Conservation (phyloP, 2,888 invertebrate genomes). For the Pyrocoelia pectoralis region DNA sequence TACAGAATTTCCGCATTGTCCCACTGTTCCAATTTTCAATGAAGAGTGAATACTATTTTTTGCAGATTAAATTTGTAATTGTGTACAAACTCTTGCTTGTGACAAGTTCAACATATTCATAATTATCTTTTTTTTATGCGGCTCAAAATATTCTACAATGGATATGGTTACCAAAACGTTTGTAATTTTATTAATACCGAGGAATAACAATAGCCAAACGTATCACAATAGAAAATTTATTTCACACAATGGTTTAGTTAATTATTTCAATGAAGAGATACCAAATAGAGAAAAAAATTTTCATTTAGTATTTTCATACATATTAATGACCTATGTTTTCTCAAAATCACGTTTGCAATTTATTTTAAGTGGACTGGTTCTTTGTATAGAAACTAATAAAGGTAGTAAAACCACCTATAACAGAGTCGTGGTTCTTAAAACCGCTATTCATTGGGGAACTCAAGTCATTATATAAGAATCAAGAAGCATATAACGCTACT, state of each 20-base stretch:
- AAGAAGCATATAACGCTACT: constrained; percentile 21
- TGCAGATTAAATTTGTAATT: not conserved
- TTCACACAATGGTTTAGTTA: not conserved
- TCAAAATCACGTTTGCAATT: constrained; percentile 30
- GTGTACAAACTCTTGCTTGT: not conserved
- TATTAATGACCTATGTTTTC: constrained; percentile 25
- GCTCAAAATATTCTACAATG: not conserved
- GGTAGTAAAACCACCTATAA: constrained; percentile 33
- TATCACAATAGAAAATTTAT: not conserved
- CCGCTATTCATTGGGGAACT: constrained; percentile 29
- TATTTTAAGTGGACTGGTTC: constrained; percentile 27
- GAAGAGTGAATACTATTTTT: not conserved
- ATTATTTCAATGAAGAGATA: not conserved
- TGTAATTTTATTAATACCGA: not conserved
- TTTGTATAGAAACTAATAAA: constrained; percentile 32
- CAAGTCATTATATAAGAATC: constrained; percentile 33
- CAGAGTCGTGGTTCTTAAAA: constrained; percentile 24
- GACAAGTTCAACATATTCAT: not conserved
- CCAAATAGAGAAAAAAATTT: constrained; percentile 17
- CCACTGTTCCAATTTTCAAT: not conserved
- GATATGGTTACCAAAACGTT: not conserved
- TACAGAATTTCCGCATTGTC: not conserved
- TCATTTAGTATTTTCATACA: constrained; percentile 28
- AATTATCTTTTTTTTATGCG: not conserved
- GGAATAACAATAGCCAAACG: not conserved